These are phyloP conservation scores for Trichechus manatus DNA, from an alignment of 2,113 vertebrate genomes.

Conservation along the genomic window DNA sequence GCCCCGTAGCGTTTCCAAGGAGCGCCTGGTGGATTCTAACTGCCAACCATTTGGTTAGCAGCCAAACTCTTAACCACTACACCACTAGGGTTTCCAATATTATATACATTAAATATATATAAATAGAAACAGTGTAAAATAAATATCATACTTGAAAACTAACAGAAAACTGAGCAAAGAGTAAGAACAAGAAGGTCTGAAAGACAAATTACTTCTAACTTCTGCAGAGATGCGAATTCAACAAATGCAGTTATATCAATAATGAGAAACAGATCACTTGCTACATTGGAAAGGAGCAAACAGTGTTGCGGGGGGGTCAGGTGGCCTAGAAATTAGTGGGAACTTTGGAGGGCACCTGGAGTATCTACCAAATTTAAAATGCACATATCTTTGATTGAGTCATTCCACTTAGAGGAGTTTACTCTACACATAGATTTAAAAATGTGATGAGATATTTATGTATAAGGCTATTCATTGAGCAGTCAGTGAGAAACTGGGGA, in stretches of 20 bases:
- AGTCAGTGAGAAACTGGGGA: neutral
- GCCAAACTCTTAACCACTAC: no score
- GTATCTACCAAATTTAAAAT: neutral
- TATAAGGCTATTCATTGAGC: neutral
- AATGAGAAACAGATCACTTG: neutral
- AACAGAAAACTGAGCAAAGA: neutral
- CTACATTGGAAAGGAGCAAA: neutral
- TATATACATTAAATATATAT: no score
- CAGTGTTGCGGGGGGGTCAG: rapidly evolving
- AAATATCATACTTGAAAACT: neutral
- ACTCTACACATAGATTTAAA: neutral
- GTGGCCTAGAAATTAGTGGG: neutral
- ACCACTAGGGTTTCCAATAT: no score
- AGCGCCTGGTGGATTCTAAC: no score
- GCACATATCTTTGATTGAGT: neutral
- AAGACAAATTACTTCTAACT: neutral
- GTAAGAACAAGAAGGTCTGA: neutral
- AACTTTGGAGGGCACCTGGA: neutral
- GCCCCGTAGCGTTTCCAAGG: no score
- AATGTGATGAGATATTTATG: neutral
- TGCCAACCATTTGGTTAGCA: no score
- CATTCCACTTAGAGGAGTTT: neutral
- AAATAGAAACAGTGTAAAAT: no score
- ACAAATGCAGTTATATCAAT: neutral
- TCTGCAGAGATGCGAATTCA: neutral